Evolutionary conservation across 2,888 invertebrate species (phyloP), one percentile per base, ranked within the genome.

Genomic region (Pachydiplax longipennis): DNA sequence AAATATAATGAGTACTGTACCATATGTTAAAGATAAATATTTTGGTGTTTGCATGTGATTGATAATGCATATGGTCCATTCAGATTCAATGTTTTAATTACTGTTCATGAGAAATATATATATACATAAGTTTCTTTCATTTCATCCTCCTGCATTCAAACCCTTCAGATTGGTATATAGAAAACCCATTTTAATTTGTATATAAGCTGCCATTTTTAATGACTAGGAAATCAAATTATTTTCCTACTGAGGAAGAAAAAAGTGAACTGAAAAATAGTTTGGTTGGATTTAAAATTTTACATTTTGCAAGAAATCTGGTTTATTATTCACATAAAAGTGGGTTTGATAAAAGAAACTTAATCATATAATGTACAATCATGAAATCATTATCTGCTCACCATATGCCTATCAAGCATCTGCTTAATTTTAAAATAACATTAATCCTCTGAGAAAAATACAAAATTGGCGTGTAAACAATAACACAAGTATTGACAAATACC

Each of bases 401-500:
- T 87, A 87, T 87, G 87, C 87, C 87, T 87, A 87, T 87, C 87
- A 87, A 87, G 87, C 87, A 87, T 87, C 87, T 87, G 87, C 87
- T 87, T 87, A 87, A 87, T 61, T 87, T 87, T 44, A 90, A 90
- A 90, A 90, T 90, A 90, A 90, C 90, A 73, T 82, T 90, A 82
- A 82, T 81, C 81, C 61, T 90, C 82, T 82, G 82, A 90, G 90
- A 73, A 65, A 65, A 90, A 90, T 81, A 61, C 87, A 87, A 87
- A 87, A 87, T 87, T 87, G 87, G 61, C 58, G 87, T 87, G 87
- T 87, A 87, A 87, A 87, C 37, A 61, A 91, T 91, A 91, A 90
- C 80, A 91, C 80, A 83, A 91, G 82, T 91, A 91, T 90, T 82
- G 81, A 82, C 90, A 91, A 90, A 91, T 87, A 91, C 83, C 90